Evolutionary conservation across 30 jellyfish, hydroid and myxozoan genomes (phyloP).

Genomic region (Catostylus mosaicus): DNA sequence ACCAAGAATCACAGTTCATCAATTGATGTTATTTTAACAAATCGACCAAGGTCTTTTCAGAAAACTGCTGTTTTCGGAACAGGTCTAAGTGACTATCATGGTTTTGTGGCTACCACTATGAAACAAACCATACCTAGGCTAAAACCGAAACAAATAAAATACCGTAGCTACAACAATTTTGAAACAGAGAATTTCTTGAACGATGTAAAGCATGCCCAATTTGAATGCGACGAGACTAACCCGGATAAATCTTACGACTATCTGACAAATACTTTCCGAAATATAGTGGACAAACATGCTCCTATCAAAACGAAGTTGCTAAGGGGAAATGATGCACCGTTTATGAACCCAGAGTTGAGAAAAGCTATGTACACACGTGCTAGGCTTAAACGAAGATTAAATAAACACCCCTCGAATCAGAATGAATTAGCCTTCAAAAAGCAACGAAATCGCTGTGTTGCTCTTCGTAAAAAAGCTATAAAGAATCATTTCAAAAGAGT

Average conservation of each 20-base stretch:
- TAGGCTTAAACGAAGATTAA: slow-evolving; percentile 22
- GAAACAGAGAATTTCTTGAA: slow-evolving; percentile 17
- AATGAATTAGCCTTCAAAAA: too few relatives aligned
- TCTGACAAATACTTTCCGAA: background rate
- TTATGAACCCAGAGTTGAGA: slow-evolving; percentile 6
- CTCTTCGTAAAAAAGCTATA: too few relatives aligned
- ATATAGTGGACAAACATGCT: background rate
- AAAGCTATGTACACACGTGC: slow-evolving; percentile 37
- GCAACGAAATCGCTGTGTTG: too few relatives aligned
- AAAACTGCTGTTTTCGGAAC: slow-evolving; percentile 36
- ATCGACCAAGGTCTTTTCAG: slow-evolving; percentile 36
- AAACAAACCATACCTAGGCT: slow-evolving; percentile 35
- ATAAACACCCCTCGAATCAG: too few relatives aligned
- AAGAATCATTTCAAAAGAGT: too few relatives aligned
- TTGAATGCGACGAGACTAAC: background rate
- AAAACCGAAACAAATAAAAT: slow-evolving; percentile 34
- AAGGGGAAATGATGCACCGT: slow-evolving; percentile 12
- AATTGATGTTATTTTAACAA: slow-evolving; percentile 30
- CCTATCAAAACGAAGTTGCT: background rate
- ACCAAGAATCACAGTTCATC: slow-evolving; percentile 21
- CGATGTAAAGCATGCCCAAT: slow-evolving; percentile 31
- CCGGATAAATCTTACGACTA: background rate
- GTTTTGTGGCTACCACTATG: background rate
- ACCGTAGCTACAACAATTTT: slow-evolving; percentile 35
- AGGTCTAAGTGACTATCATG: slow-evolving; percentile 48